Evolutionary conservation across 2,797 vertebrate genomes (phyloP), one percentile per base, ranked within the genome.

Genomic region (Selene dorsalis): DNA sequence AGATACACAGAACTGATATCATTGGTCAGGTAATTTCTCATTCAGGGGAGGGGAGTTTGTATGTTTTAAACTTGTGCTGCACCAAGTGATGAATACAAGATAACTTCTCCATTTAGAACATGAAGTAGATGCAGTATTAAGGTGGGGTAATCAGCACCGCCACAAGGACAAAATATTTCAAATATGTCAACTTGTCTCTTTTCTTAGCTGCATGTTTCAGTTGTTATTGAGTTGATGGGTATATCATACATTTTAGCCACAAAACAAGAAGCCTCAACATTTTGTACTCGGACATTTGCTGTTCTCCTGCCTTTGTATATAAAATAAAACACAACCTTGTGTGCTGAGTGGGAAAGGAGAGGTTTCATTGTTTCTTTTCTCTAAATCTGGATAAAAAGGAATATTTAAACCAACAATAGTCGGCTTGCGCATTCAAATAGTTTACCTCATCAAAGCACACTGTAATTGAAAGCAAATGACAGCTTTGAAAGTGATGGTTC

Each of bases 301-400:
- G 66, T 87, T 61, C 50, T 11, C 9, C 78, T 79, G 45, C 32
- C 52, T 81, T 89, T 93, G 74, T 91, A 83, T 17, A 88, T 84
- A 64, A 80, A 91, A 83, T 84, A 78, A 84, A 92, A 77, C 45
- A 64, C 69, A 77, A 59, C 17, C 1, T 39, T 73, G 71, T 79
- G 30, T 87, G 78, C 63, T 47, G 78, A 82, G 47, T 69, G 24
- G 9, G 74, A 32, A 4, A 56, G 60, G 14, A 48, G 2, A 0
- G n/a, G 0, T 47, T 68, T 3, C 26, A 13, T 82, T 57, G 6
- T 57, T 30, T 78, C 12, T 69, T 72, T 62, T 60, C 0, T 53
- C n/a, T 39, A 47, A 55, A 61, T 45, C 35, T 57, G 3, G 0
- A 67, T 43, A 12, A 53, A 61, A 73, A 17, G 9, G 5, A 35